Conservation (phyloP, 1,140 invertebrate species). For the Riptortus pedestris region DNA sequence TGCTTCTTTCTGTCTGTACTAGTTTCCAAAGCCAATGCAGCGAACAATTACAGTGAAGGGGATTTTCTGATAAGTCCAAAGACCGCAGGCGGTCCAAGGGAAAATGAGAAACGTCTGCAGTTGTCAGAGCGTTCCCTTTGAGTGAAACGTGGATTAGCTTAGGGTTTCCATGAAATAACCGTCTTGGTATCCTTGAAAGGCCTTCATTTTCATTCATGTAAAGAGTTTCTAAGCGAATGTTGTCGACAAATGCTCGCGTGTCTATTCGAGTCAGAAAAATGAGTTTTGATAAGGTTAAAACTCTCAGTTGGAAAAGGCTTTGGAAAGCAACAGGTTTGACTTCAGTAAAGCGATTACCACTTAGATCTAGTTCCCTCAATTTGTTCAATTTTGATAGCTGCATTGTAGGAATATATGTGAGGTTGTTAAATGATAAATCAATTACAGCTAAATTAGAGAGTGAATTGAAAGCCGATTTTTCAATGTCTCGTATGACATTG, state of each 20-base stretch:
- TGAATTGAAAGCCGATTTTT: slow-evolving; percentile 54
- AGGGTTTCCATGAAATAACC: slow-evolving; percentile 63
- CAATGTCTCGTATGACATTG: slow-evolving; percentile 59
- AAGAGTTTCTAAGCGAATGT: slow-evolving; percentile 66
- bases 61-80: slow-evolving; percentile 66
- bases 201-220: slow-evolving; percentile 64
- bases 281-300: slow-evolving; percentile 53
- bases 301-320: slow-evolving; percentile 64
- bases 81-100: slow-evolving; percentile 60
- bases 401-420: slow-evolving; percentile 61
- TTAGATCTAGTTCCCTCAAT: slow-evolving; percentile 58
- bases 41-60: slow-evolving; percentile 76
- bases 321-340: slow-evolving; percentile 64
- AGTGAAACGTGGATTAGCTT: slow-evolving; percentile 60
- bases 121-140: slow-evolving; percentile 56
- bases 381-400: slow-evolving; percentile 62
- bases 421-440: slow-evolving; percentile 69
- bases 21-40: slow-evolving; percentile 74
- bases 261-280: slow-evolving; percentile 33
- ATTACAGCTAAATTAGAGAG: slow-evolving; percentile 56
- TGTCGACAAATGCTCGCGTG: slow-evolving; percentile 63
- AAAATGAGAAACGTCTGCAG: slow-evolving; percentile 64
- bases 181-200: slow-evolving; percentile 53
- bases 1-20: slow-evolving; percentile 36
- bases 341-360: slow-evolving; percentile 59